Percentiles rank a stretch among this genome's conserved stretches.
Conservation (phyloP, 2,888 invertebrate genomes). For the Pandemis cinnamomeana region DNA sequence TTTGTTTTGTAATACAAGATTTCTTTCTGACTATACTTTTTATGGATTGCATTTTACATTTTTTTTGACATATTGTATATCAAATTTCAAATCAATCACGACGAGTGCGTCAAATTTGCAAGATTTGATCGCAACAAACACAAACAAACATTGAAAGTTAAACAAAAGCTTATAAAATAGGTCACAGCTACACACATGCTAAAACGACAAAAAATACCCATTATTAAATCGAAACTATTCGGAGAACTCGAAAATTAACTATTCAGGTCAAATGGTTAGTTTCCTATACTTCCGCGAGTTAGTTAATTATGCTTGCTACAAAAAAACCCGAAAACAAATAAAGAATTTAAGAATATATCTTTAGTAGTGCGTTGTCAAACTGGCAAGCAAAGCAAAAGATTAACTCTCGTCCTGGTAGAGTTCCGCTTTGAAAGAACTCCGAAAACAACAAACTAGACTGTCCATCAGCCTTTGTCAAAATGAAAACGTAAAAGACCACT, state of each 20-base stretch:
- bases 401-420: not conserved
- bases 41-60: too few species aligned
- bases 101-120: too few species aligned
- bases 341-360: not conserved
- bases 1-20: too few species aligned
- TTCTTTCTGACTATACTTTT: too few species aligned
- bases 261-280: constrained; percentile 27
- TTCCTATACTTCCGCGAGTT: constrained; percentile 4
- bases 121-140: too few species aligned
- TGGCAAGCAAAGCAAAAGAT: not conserved
- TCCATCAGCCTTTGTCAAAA: not conserved
- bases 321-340: not conserved
- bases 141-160: too few species aligned
- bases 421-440: constrained; percentile 25
- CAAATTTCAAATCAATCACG: too few species aligned
- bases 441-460: constrained; percentile 25
- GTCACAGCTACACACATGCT: not conserved
- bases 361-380: constrained; percentile 1
- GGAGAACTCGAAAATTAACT: constrained; percentile 20
- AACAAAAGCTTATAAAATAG: not conserved
- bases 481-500: not conserved
- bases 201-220: not conserved
- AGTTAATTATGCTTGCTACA: not conserved
- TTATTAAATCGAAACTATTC: constrained; percentile 9
- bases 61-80: too few species aligned